Evolutionary conservation across 2,888 invertebrate genomes (phyloP).

Genomic region (Steromphala cineraria): DNA sequence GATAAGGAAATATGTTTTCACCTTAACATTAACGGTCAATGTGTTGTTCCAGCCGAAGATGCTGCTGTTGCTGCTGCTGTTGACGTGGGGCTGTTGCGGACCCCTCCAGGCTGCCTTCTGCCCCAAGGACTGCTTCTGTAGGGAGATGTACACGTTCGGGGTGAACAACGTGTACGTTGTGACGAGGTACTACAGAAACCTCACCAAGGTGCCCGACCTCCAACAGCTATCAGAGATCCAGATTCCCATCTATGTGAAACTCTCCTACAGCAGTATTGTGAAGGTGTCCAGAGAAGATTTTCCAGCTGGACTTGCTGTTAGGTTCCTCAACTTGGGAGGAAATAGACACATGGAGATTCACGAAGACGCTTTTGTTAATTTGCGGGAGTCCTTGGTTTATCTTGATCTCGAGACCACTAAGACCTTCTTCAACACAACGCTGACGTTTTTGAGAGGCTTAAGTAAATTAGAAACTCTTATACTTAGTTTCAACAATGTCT

Average conservation of each 20-base stretch:
- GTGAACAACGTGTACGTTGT: neutral
- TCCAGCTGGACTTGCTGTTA: neutral
- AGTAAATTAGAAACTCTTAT: neutral
- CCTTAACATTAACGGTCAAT: too few relatives aligned
- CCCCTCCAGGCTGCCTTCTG: neutral
- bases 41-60: too few relatives aligned
- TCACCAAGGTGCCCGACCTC: neutral
- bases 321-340: neutral
- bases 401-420: neutral
- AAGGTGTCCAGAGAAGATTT: neutral
- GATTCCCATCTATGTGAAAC: neutral
- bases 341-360: neutral
- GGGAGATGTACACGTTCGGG: neutral
- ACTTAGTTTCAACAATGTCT: constrained; percentile 7
- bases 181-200: neutral
- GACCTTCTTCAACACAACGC: neutral
- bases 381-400: neutral
- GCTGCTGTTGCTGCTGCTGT: too few relatives aligned
- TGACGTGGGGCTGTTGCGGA: too few relatives aligned
- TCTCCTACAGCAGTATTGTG: neutral
- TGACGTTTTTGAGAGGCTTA: neutral
- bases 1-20: too few relatives aligned
- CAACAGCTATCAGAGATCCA: neutral
- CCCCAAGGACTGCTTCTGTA: neutral
- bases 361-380: neutral